Conservation (phyloP, 2,113 vertebrate genomes). For the Notothenia rossii region DNA sequence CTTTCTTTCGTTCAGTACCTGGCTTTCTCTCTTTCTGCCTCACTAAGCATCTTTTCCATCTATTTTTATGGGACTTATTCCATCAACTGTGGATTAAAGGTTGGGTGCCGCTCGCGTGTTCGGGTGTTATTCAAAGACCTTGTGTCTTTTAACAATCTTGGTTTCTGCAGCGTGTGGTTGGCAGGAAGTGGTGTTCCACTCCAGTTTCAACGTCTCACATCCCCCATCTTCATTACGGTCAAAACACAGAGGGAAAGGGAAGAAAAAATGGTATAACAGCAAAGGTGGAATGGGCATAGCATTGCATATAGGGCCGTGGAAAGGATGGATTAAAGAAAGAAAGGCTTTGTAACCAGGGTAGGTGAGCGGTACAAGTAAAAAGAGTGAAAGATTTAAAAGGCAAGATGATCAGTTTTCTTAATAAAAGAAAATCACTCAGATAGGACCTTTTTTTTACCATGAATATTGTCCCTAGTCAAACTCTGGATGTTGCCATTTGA, state of each 20-base stretch:
- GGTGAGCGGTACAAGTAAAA: background rate
- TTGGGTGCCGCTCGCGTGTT: constrained; percentile 27
- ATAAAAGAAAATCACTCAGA: background rate
- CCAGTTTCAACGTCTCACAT: constrained; percentile 16
- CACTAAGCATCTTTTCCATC: constrained; percentile 25
- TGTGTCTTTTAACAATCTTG: constrained; percentile 34
- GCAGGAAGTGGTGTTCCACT: constrained; percentile 10
- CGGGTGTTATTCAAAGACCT: constrained; percentile 42
- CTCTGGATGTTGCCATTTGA: background rate
- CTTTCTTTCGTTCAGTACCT: background rate
- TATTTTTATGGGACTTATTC: constrained; percentile 59
- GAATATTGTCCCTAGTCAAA: no score
- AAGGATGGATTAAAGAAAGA: background rate
- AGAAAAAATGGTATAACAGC: background rate
- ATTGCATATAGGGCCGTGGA: background rate
- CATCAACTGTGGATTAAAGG: constrained; percentile 52
- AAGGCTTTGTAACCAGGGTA: background rate
- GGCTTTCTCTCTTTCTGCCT: constrained; percentile 13
- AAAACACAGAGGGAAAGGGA: constrained; percentile 2
- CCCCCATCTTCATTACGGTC: constrained; percentile 11
- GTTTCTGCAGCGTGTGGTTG: constrained; percentile 25
- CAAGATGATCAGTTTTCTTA: no score
- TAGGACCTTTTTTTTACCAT: background rate
- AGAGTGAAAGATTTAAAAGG: background rate
- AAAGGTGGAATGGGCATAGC: background rate